A percentile compares a stretch with the other conserved stretches of the same genome.
phyloP scores from a whole-genome alignment of 1,140 invertebrate genomes.

The Cepaea nemoralis region DNA sequence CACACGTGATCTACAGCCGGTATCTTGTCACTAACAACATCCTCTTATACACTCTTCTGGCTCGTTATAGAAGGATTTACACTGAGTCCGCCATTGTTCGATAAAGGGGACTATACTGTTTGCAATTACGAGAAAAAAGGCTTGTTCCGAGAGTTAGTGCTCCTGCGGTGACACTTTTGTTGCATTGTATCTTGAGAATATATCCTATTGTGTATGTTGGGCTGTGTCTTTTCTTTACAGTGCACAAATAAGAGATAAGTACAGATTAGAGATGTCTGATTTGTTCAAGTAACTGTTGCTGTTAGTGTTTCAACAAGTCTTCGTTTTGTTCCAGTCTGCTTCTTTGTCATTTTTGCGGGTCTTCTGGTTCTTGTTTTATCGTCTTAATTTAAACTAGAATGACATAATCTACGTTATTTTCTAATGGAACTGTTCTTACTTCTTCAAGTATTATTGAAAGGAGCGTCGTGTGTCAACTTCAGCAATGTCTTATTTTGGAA shows the following conservation, averaged over 20 bases:
- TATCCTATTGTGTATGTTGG: background rate
- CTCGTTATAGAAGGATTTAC: background rate
- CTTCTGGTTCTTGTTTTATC: too few species aligned
- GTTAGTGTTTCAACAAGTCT: background rate
- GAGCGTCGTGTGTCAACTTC: too few species aligned
- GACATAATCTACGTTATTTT: too few species aligned
- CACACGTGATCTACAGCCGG: background rate
- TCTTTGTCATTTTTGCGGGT: too few species aligned
- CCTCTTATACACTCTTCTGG: background rate
- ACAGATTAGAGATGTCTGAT: background rate
- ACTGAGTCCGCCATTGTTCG: background rate
- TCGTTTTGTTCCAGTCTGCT: too few species aligned
- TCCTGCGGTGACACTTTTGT: background rate
- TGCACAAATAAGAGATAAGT: background rate
- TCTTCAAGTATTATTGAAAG: too few species aligned
- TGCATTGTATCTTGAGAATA: background rate
- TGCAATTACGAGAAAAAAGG: slow-evolving; percentile 6
- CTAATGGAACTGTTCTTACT: too few species aligned
- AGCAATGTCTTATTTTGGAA: too few species aligned
- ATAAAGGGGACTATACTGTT: background rate
- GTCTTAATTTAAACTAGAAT: too few species aligned
- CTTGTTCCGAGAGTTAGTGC: background rate
- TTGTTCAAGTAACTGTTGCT: background rate
- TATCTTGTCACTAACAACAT: background rate
- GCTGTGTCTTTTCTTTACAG: background rate